Percentiles rank a stretch among this genome's conserved stretches.
phyloP scores from a whole-genome alignment of 2,888 invertebrate species.

The Meiosimyza decipiens region DNA sequence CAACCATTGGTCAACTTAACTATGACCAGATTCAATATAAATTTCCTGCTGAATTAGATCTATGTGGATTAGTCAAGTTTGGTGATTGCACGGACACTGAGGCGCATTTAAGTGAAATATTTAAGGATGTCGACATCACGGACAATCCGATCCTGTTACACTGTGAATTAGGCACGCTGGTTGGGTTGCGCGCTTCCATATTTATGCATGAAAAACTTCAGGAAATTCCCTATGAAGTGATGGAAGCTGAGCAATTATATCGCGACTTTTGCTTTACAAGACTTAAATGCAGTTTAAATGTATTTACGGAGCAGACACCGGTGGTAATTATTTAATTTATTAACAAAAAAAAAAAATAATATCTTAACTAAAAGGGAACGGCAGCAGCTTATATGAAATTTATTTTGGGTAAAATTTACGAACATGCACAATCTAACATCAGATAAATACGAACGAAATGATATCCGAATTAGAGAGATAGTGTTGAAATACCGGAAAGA shows the following conservation, averaged over 20 bases:
- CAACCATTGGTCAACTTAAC: slow-evolving; percentile 69
- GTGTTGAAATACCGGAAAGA: no score
- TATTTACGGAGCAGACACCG: slow-evolving; percentile 73
- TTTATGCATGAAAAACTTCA: slow-evolving; percentile 79
- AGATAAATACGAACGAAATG: no score
- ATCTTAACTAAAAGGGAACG: no score
- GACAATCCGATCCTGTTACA: slow-evolving; percentile 80
- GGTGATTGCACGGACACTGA: slow-evolving; percentile 72
- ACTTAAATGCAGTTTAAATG: slow-evolving; percentile 74
- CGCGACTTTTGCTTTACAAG: slow-evolving; percentile 78
- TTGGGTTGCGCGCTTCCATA: slow-evolving; percentile 74
- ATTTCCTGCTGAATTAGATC: slow-evolving; percentile 81
- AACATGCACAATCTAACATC: no score
- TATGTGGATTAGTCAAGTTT: slow-evolving; percentile 79
- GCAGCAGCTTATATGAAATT: no score
- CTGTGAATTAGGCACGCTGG: slow-evolving; percentile 70
- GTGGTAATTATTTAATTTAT: slow-evolving; percentile 41
- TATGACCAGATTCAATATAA: slow-evolving; percentile 70
- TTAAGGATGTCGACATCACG: slow-evolving; percentile 80
- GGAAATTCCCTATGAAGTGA: slow-evolving; percentile 73
- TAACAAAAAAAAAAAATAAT: neutral
- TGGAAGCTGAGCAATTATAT: slow-evolving; percentile 74
- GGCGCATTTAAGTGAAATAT: slow-evolving; percentile 72
- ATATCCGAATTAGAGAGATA: no score
- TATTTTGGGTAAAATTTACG: no score